Evolutionary conservation across 2,888 invertebrate species (phyloP).

Genomic region (Torymus auratus): DNA sequence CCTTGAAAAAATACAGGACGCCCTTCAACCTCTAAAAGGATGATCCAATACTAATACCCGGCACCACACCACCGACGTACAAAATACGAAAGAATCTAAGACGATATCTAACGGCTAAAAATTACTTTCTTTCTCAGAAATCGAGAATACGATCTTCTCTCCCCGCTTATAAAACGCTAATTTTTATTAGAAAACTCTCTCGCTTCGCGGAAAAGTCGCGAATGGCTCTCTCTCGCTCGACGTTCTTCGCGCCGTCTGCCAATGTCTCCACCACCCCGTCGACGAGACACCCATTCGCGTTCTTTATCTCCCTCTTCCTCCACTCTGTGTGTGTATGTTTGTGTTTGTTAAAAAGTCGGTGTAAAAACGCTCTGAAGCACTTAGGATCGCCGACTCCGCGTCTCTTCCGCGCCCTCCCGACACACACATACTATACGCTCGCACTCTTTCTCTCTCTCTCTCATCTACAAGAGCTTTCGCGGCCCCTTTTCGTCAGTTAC

Average conservation of each 20-base stretch:
- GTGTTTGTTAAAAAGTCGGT: slow-evolving; percentile 56
- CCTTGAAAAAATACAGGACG: too few relatives aligned
- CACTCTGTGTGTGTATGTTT: not conserved
- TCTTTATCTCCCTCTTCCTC: not conserved
- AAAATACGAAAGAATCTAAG: slow-evolving; percentile 7
- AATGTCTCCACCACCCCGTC: not conserved
- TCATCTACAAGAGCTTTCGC: slow-evolving; percentile 2
- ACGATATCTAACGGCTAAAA: slow-evolving; percentile 16
- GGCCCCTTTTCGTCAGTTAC: not conserved
- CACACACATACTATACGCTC: slow-evolving; percentile 13
- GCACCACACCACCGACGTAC: not conserved
- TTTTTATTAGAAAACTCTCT: not conserved
- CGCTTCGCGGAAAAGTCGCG: slow-evolving; percentile 6
- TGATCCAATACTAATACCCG: not conserved
- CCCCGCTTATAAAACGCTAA: too few relatives aligned
- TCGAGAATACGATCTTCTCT: too few relatives aligned
- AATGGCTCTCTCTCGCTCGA: not conserved
- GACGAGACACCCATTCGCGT: not conserved
- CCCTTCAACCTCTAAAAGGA: too few relatives aligned
- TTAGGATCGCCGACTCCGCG: slow-evolving; percentile 55
- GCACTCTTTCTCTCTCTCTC: slow-evolving; percentile 23
- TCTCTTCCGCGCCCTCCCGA: slow-evolving; percentile 6
- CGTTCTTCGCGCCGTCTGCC: slow-evolving; percentile 32
- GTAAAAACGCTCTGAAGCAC: slow-evolving; percentile 59
- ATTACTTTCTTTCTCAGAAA: slow-evolving; percentile 32